These are phyloP conservation scores for Salpingus planirostris DNA, from an alignment of 2,888 invertebrate species.

Conservation along the genomic window DNA sequence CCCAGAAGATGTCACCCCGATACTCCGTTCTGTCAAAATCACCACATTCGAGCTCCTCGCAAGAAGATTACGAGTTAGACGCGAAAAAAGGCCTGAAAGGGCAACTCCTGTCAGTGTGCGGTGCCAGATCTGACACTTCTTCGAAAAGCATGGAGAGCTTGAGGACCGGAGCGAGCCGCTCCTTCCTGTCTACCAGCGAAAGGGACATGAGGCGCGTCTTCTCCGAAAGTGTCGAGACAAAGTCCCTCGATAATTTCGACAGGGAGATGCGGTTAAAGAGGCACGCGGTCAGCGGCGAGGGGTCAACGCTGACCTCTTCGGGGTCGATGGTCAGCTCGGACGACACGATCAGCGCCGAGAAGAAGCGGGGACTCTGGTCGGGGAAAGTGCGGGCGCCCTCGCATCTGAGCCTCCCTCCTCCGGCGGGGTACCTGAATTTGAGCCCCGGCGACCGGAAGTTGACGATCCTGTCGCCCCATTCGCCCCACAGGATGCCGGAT, in stretches of 20 bases:
- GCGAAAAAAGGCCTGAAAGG: conserved; percentile 42
- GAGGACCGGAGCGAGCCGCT: conserved; percentile 48
- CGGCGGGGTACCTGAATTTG: conserved; percentile 46
- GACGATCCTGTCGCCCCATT: conserved; percentile 73
- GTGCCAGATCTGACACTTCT: conserved; percentile 47
- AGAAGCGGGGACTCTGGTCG: conserved; percentile 58
- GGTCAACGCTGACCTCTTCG: conserved; percentile 36
- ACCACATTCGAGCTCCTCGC: conserved; percentile 55
- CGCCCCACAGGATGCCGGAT: conserved; percentile 63
- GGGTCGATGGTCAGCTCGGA: conserved; percentile 29
- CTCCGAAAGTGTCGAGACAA: conserved; percentile 45
- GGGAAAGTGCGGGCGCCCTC: conserved; percentile 56
- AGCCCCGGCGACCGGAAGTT: conserved; percentile 53
- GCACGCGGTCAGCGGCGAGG: conserved; percentile 55
- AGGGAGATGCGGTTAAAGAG: conserved; percentile 48
- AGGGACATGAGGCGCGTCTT: conserved; percentile 51
- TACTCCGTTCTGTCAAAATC: conserved; percentile 37
- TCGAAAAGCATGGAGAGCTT: conserved; percentile 66
- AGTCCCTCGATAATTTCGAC: conserved; percentile 52
- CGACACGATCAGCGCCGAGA: conserved; percentile 50
- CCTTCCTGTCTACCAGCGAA: conserved; percentile 57
- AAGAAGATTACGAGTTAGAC: conserved; percentile 58
- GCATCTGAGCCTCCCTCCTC: conserved; percentile 62
- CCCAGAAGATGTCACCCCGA: conserved; percentile 33
- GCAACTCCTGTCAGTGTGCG: conserved; percentile 46